Percentiles rank a stretch among this genome's conserved stretches.
Conservation (phyloP, 2,113 vertebrate species). For the Morphnarchus princeps region DNA sequence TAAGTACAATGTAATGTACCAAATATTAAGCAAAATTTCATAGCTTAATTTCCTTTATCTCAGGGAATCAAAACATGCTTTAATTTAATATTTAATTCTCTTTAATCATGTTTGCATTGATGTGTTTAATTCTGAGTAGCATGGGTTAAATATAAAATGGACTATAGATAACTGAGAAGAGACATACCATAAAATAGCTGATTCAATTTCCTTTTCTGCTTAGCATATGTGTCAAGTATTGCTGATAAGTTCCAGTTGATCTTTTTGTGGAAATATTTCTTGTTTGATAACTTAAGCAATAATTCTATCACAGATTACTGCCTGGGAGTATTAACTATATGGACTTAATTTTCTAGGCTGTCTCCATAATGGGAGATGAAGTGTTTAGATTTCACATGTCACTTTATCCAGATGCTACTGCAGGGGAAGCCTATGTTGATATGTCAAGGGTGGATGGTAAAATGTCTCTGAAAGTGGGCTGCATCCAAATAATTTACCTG, state of each 20-base stretch:
- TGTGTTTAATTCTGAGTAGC: not conserved
- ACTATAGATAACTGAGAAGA: not conserved
- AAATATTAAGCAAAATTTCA: not conserved
- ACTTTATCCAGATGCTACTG: slow-evolving; percentile 88
- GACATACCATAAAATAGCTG: not conserved
- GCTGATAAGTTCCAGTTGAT: not conserved
- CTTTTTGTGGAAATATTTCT: not conserved
- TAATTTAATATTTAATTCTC: not conserved
- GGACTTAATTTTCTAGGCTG: slow-evolving; percentile 71
- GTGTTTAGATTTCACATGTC: slow-evolving; percentile 90
- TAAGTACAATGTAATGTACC: accelerated
- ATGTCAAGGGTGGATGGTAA: slow-evolving; percentile 85
- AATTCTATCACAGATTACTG: not conserved
- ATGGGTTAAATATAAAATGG: not conserved
- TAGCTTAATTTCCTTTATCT: not conserved
- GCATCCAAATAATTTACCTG: slow-evolving; percentile 92
- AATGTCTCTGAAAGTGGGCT: slow-evolving; percentile 89
- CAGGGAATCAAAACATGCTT: not conserved
- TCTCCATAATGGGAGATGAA: slow-evolving; percentile 94
- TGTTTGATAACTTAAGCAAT: not conserved
- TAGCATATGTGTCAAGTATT: not conserved
- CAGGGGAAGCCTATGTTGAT: slow-evolving; percentile 82
- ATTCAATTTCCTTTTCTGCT: not conserved
- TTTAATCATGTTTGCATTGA: not conserved
- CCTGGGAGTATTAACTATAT: not conserved